Base-by-base conservation (phyloP, 23 tunicate genomes). In the Corella eumyota region DNA sequence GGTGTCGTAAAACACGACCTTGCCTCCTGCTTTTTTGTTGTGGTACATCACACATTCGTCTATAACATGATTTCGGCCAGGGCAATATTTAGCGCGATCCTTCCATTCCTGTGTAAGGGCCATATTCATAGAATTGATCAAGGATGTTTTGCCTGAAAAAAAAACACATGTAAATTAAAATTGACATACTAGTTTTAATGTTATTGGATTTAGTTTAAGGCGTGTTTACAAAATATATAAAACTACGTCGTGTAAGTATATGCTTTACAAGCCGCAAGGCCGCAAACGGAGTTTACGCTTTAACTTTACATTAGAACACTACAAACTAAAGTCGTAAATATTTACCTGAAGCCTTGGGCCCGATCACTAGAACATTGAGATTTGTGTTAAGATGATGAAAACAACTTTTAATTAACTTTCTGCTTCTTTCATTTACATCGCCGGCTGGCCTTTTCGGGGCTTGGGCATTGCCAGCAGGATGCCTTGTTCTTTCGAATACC, bases 61-160 rank as follows among this genome's bases (percentile, higher is more conserved):
- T 29, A 93, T 78, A 33, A 67, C 60, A 64, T 93, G 99, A 44
- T 73, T 84, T 9, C 87, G 80, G n/a, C 99, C 99, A 20, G 95
- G 93, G 56, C 83, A 69, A 64, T 84, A 93, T 56, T 54, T 69
- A 38, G 99, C 99, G 25, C 93, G 56, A 46, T 93, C 99, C 21
- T 64, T 65, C 95, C 95, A 93, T 54, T 93, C 77, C 61, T 88
- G 95, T 30, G 73, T 78, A 20, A 93, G 70, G 23, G 99, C 74
- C 99, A 93, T 93, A 56, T 71, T 61, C 95, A 93, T 72, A 2
- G 99, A 93, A 55, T 93, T 93, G 56, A 93, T 93, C 21, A 93
- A 45, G 5, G 99, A 83, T 1, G 93, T 38, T 85, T 93, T 93
- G 21, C 99, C 99, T 78, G 79, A 57, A 73, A 64, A 26, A 62